phyloP scores from a whole-genome alignment of 2,797 vertebrate species.

The Siniperca scherzeri region DNA sequence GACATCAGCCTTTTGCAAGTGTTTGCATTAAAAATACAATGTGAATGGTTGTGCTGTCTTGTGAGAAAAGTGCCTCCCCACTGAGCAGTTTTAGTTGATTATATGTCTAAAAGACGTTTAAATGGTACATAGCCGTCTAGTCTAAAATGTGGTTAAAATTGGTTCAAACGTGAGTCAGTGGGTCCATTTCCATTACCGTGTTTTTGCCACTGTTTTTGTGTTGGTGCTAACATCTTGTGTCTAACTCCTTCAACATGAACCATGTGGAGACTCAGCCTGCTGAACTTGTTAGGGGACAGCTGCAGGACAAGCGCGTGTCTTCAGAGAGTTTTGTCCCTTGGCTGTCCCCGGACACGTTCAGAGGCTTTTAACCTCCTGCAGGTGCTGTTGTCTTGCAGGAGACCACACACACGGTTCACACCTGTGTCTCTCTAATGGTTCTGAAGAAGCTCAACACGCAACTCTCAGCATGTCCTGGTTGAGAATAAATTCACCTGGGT shows the following conservation, averaged over 20 bases:
- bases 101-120: too few species aligned
- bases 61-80: neutral
- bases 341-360: neutral
- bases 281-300: neutral
- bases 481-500: slow-evolving; percentile 75
- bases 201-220: neutral
- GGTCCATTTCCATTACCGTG: neutral
- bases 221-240: neutral
- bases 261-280: neutral
- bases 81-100: too few species aligned
- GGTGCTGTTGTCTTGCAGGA: slow-evolving; percentile 22
- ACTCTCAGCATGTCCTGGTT: slow-evolving; percentile 67
- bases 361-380: slow-evolving; percentile 25
- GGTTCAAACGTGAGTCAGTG: too few species aligned
- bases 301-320: neutral
- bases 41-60: neutral
- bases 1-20: neutral
- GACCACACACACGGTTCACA: slow-evolving; percentile 34
- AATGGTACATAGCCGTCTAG: too few species aligned
- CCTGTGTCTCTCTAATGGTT: slow-evolving; percentile 32
- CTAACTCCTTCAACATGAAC: neutral
- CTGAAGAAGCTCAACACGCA: slow-evolving; percentile 56
- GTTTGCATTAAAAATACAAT: neutral
- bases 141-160: too few species aligned
- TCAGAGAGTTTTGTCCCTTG: neutral